Evolutionary conservation across 2,113 vertebrate species (phyloP).

Genomic region (Chamaea fasciata): DNA sequence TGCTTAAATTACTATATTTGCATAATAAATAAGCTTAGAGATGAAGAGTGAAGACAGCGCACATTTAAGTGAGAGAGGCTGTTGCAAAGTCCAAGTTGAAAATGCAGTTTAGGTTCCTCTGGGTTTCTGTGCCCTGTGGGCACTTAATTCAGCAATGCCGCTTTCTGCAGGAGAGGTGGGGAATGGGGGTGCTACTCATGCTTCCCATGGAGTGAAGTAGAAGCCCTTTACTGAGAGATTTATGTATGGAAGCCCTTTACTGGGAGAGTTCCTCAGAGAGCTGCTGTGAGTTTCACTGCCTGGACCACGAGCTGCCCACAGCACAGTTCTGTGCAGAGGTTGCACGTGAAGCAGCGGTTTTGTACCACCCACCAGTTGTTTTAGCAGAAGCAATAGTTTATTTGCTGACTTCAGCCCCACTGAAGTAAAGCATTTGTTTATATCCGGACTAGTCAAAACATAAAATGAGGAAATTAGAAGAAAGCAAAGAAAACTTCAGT

Average conservation of each 20-base stretch:
- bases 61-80: neutral
- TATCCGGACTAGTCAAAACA: neutral
- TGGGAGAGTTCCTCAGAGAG: neutral
- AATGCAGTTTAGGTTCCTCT: neutral
- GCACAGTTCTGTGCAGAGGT: neutral
- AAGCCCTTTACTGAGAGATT: neutral
- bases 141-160: neutral
- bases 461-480: neutral
- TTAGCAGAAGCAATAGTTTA: neutral
- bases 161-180: neutral
- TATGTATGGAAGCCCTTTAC: neutral
- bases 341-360: neutral
- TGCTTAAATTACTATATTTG: neutral
- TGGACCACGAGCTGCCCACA: fast-evolving
- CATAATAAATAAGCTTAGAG: neutral
- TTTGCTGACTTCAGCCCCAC: neutral
- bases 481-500: neutral
- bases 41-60: neutral
- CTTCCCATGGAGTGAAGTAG: fast-evolving
- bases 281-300: fast-evolving
- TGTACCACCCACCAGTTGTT: neutral
- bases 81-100: neutral
- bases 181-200: fast-evolving
- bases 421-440: neutral
- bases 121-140: neutral